These are phyloP conservation scores for Hippocampus comes DNA, from an alignment of 2,113 vertebrate genomes.

Conservation along the genomic window DNA sequence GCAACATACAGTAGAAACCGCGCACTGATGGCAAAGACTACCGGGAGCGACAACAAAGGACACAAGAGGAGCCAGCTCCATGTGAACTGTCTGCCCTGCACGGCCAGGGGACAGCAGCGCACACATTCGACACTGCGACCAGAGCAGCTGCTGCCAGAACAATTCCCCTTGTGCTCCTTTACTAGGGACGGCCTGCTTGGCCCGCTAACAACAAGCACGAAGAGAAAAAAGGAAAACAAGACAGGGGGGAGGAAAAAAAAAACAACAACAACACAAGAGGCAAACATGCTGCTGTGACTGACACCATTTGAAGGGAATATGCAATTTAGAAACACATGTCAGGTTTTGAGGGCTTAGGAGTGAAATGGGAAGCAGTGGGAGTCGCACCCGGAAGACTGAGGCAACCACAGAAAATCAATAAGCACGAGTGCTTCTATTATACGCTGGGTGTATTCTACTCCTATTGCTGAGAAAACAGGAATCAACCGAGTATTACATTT, in stretches of 20 bases:
- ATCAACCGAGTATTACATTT: conserved; percentile 19
- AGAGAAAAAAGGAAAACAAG: conserved; percentile 18
- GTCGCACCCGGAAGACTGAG: conserved; percentile 19
- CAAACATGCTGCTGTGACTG: conserved; percentile 49
- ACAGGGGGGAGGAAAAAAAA: conserved; percentile 32
- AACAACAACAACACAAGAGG: conserved; percentile 27
- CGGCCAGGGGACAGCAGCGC: conserved; percentile 51
- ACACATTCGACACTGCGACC: conserved; percentile 27
- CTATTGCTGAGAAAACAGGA: conserved; percentile 19
- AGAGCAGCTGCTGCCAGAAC: conserved; percentile 70
- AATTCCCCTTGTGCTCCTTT: conserved; percentile 70
- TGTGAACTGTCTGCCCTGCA: conserved; percentile 63
- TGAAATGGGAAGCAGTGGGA: conserved; percentile 1
- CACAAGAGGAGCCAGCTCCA: conserved; percentile 73
- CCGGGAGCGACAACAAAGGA: conserved; percentile 75
- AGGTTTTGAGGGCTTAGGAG: background rate
- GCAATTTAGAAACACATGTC: conserved; percentile 24
- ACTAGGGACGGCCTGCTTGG: conserved; percentile 48
- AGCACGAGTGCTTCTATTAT: conserved; percentile 50
- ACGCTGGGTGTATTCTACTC: conserved; percentile 22
- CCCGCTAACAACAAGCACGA: conserved; percentile 46
- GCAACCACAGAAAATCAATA: conserved; percentile 60
- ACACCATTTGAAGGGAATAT: conserved; percentile 38
- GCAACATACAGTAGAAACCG: conserved; percentile 35
- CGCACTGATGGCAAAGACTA: conserved; percentile 57